Percentiles rank a stretch among this genome's conserved stretches.
phyloP scores from a whole-genome alignment of 1,140 invertebrate species.

The Nephila pilipes region DNA sequence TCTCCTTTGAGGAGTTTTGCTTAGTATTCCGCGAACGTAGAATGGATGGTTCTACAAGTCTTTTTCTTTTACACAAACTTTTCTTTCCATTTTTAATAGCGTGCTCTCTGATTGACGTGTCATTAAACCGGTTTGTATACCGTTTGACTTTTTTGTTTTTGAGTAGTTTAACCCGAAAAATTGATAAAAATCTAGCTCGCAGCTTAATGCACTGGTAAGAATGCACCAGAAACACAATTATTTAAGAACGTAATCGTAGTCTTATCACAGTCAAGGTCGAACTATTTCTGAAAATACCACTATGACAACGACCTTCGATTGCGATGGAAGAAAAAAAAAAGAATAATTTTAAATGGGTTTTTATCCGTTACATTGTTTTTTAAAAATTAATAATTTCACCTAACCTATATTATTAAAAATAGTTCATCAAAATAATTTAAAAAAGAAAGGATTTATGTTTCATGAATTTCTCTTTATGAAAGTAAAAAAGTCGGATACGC shows the following conservation, averaged over 20 bases:
- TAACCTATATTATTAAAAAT: too few species aligned
- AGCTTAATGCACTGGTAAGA: neutral
- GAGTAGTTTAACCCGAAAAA: neutral
- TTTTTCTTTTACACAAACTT: neutral
- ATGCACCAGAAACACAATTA: conserved; percentile 44
- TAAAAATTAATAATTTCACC: too few species aligned
- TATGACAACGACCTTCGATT: conserved; percentile 4
- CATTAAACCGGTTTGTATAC: conserved; percentile 32
- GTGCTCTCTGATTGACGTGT: conserved; percentile 29
- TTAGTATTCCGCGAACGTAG: neutral
- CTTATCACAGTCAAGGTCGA: conserved; percentile 2
- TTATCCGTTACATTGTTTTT: neutral
- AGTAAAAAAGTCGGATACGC: too few species aligned
- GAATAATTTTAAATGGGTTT: neutral
- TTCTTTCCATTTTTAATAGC: conserved; percentile 28
- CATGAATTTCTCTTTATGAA: too few species aligned
- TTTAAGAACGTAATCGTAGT: neutral
- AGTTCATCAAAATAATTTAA: too few species aligned
- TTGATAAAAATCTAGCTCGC: neutral
- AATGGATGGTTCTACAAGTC: neutral
- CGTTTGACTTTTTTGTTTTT: neutral
- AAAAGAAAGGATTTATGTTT: too few species aligned
- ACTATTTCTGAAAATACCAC: neutral
- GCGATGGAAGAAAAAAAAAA: neutral
- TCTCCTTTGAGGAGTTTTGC: neutral